These are phyloP conservation scores for Aplysia californica DNA, from an alignment of 1,140 invertebrate genomes.

Conservation along the genomic window DNA sequence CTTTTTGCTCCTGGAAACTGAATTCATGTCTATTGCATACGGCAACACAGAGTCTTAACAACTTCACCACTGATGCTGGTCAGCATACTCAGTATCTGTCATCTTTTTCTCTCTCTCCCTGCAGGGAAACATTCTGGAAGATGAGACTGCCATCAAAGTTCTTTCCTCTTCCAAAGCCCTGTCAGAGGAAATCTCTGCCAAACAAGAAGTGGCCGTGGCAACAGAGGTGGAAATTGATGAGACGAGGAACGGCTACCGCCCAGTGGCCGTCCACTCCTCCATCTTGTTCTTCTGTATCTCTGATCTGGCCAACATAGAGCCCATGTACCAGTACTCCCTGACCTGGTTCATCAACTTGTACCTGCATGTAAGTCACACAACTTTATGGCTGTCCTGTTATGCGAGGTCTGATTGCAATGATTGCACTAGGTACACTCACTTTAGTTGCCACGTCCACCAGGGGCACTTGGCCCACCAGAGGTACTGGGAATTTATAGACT, in stretches of 20 bases:
- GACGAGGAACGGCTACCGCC: conserved; percentile 67
- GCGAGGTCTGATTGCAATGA: no score
- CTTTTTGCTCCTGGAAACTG: no score
- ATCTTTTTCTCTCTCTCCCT: neutral
- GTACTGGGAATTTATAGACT: no score
- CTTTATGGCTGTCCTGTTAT: no score
- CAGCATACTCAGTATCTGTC: no score
- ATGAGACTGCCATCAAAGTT: conserved; percentile 67
- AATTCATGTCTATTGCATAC: no score
- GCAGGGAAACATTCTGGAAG: conserved; percentile 68
- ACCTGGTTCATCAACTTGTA: conserved; percentile 69
- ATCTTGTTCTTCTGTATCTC: conserved; percentile 69
- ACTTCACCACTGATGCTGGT: no score
- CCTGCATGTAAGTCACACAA: conserved; percentile 67
- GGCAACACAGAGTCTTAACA: no score
- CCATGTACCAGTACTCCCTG: conserved; percentile 69
- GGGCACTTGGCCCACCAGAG: no score
- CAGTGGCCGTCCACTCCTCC: conserved; percentile 66
- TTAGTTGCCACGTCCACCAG: no score
- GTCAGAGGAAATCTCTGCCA: conserved; percentile 66
- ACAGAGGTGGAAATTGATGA: conserved; percentile 67
- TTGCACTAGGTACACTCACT: no score
- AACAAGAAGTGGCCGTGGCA: conserved; percentile 65
- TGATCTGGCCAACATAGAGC: conserved; percentile 68
- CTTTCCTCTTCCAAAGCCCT: conserved; percentile 66